phyloP scores from a whole-genome alignment of 2,797 vertebrate species.

The Cephalopachus bancanus region DNA sequence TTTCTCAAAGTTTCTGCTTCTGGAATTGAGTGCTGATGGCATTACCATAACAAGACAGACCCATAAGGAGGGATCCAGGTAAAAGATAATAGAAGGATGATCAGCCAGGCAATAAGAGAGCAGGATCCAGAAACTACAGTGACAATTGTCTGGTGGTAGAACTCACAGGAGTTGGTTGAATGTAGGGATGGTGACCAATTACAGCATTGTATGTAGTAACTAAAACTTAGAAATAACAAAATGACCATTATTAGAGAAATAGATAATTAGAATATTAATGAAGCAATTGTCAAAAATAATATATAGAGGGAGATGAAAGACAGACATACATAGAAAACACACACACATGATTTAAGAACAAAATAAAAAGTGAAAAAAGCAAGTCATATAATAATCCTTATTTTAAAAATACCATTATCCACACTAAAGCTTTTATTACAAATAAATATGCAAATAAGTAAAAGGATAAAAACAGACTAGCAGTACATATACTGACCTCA shows the following conservation, averaged over 20 bases:
- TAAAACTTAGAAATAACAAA: slow-evolving; percentile 27
- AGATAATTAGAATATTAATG: background rate
- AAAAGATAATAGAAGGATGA: background rate
- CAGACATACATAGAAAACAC: background rate
- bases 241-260: background rate
- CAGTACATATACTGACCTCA: background rate
- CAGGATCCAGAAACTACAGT: background rate
- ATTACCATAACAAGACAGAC: background rate
- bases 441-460: background rate
- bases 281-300: background rate
- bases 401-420: background rate
- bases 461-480: background rate
- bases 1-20: background rate
- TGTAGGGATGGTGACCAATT: background rate
- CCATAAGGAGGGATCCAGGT: fast-evolving
- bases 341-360: background rate
- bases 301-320: background rate
- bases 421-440: background rate
- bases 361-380: background rate
- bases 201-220: background rate
- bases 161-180: background rate
- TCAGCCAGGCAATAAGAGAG: background rate
- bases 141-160: background rate
- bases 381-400: background rate
- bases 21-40: background rate